Evolutionary conservation across 2,888 invertebrate genomes (phyloP).

Genomic region (Apeira syringaria): DNA sequence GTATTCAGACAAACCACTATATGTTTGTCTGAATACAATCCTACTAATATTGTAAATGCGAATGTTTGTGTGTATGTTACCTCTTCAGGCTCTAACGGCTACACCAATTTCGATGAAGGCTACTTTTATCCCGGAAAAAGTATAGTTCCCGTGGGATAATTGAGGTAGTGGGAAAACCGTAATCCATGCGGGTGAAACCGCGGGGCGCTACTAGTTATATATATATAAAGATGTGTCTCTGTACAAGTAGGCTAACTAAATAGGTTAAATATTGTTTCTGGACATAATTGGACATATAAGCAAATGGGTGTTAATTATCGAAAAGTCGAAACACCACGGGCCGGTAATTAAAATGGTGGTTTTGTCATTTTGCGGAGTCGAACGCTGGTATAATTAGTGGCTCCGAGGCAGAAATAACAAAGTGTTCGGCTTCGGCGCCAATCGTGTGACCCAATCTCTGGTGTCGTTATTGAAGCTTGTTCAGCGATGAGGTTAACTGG

Average conservation of each 20-base stretch:
- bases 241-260: slow-evolving; percentile 3
- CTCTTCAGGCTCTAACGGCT: too few relatives aligned
- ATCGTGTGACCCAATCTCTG: slow-evolving; percentile 73
- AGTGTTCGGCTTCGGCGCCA: slow-evolving; percentile 49
- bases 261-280: slow-evolving; percentile 8
- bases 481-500: slow-evolving; percentile 35
- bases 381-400: slow-evolving; percentile 47
- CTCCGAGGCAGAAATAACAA: slow-evolving; percentile 39
- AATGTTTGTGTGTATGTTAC: too few relatives aligned
- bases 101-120: too few relatives aligned
- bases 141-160: too few relatives aligned
- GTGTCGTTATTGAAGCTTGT: slow-evolving; percentile 52
- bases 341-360: slow-evolving; percentile 34
- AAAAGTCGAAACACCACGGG: slow-evolving; percentile 24
- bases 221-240: too few relatives aligned
- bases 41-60: too few relatives aligned
- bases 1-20: too few relatives aligned
- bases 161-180: too few relatives aligned
- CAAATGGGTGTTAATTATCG: slow-evolving; percentile 32
- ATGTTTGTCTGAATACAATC: too few relatives aligned
- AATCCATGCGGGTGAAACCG: too few relatives aligned
- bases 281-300: slow-evolving; percentile 25
- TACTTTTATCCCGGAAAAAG: too few relatives aligned
- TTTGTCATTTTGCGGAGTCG: slow-evolving; percentile 36
- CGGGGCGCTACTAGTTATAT: too few relatives aligned